phyloP scores from a whole-genome alignment of 1,140 invertebrate species.

The Orius insidiosus region DNA sequence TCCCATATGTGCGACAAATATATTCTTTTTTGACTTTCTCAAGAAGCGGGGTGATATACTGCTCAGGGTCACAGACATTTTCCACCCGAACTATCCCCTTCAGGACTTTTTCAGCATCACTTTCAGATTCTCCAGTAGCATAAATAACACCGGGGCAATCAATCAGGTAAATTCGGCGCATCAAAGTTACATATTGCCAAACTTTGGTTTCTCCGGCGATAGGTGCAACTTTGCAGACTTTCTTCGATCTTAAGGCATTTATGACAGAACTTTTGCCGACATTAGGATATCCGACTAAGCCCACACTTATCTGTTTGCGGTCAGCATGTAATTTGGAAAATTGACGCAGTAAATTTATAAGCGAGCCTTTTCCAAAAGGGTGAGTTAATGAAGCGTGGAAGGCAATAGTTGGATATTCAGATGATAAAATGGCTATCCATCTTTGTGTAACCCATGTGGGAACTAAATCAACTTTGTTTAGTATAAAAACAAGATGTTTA shows the following conservation, averaged over 20 bases:
- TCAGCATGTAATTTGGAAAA: constrained; percentile 90
- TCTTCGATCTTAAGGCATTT: constrained; percentile 85
- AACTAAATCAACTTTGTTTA: constrained; percentile 91
- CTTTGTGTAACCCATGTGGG: constrained; percentile 93
- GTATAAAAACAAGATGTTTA: constrained; percentile 86
- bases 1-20: constrained; percentile 78
- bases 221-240: constrained; percentile 96
- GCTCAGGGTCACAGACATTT: constrained; percentile 82
- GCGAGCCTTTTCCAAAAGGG: constrained; percentile 91
- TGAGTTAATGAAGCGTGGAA: constrained; percentile 96
- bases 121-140: constrained; percentile 77
- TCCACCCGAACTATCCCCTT: constrained; percentile 94
- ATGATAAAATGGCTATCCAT: constrained; percentile 85
- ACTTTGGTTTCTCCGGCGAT: constrained; percentile 99
- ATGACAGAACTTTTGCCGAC: constrained; percentile 98
- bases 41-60: constrained; percentile 78
- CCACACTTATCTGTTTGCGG: constrained; percentile 97
- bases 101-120: constrained; percentile 88
- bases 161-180: constrained; percentile 93
- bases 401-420: constrained; percentile 92
- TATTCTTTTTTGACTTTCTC: constrained; percentile 81
- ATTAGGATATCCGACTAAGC: constrained; percentile 98
- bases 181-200: constrained; percentile 98
- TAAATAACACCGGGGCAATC: constrained; percentile 99
- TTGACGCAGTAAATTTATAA: constrained; percentile 91